phyloP scores from a whole-genome alignment of 2,888 invertebrate species.

The Hetaerina titia region DNA sequence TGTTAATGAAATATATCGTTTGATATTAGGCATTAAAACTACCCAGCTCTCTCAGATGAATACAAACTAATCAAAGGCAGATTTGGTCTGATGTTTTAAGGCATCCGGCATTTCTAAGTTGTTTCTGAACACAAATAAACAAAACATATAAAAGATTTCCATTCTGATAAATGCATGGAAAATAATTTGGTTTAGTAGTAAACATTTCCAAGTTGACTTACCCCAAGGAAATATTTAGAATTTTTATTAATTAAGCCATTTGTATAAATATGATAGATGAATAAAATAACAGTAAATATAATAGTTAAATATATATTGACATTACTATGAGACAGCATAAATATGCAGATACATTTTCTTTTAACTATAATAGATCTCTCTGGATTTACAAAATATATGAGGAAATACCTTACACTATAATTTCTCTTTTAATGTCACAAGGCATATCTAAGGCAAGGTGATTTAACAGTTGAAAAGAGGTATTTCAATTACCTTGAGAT shows the following conservation, averaged over 20 bases:
- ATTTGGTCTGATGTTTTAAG: neutral
- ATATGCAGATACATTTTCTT: slow-evolving; percentile 21
- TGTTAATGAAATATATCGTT: neutral
- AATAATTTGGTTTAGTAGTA: neutral
- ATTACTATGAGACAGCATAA: slow-evolving; percentile 24
- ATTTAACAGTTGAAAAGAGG: slow-evolving; percentile 22
- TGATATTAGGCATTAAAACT: neutral
- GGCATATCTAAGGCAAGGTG: slow-evolving; percentile 7
- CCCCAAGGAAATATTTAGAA: neutral
- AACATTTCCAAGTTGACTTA: neutral
- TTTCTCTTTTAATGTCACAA: slow-evolving; percentile 29
- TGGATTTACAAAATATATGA: slow-evolving; percentile 47
- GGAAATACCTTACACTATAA: slow-evolving; percentile 21
- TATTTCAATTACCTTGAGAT: slow-evolving; percentile 32
- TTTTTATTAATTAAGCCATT: neutral
- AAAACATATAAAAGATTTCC: neutral
- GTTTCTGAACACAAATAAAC: neutral
- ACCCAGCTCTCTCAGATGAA: neutral
- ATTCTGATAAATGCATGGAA: neutral
- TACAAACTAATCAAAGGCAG: neutral
- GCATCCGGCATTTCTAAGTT: neutral
- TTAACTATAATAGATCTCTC: neutral
- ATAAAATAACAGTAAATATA: slow-evolving; percentile 29
- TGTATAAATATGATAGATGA: neutral
- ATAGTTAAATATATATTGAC: slow-evolving; percentile 28